Evolutionary conservation across 2,113 vertebrate genomes (phyloP).

Genomic region (Lycaon pictus): DNA sequence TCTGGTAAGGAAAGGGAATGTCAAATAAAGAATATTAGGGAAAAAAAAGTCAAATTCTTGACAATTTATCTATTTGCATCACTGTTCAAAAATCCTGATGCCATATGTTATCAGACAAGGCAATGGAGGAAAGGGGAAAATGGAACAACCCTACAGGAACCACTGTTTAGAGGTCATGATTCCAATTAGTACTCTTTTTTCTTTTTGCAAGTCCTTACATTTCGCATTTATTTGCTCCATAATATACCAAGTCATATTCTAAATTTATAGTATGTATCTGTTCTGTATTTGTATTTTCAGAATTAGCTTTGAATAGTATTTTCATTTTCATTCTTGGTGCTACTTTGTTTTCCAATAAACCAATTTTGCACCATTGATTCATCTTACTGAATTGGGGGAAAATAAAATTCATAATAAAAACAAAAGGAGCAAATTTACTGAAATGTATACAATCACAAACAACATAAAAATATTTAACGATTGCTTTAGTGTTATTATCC

Average conservation of each 20-base stretch:
- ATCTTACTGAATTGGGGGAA: constrained; percentile 14
- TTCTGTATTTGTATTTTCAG: neutral
- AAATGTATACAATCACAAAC: neutral
- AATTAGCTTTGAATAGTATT: neutral
- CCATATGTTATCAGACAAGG: neutral
- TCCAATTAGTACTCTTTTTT: neutral
- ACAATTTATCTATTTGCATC: neutral
- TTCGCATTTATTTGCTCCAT: neutral
- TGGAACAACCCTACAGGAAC: neutral
- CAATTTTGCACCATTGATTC: neutral
- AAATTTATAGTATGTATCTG: neutral
- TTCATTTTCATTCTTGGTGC: neutral
- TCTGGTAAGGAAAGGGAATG: neutral
- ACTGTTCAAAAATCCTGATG: neutral
- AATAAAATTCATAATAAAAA: neutral
- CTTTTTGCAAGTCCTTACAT: neutral
- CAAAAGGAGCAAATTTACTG: neutral
- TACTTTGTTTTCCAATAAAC: neutral
- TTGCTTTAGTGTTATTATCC: neutral
- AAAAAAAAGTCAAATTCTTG: neutral
- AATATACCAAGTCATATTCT: neutral
- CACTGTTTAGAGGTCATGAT: neutral
- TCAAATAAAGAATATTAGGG: neutral
- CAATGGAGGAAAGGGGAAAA: neutral
- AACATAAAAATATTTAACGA: neutral